Evolutionary conservation across 1,140 invertebrate species (phyloP).

Genomic region (Cotesia chilonis): DNA sequence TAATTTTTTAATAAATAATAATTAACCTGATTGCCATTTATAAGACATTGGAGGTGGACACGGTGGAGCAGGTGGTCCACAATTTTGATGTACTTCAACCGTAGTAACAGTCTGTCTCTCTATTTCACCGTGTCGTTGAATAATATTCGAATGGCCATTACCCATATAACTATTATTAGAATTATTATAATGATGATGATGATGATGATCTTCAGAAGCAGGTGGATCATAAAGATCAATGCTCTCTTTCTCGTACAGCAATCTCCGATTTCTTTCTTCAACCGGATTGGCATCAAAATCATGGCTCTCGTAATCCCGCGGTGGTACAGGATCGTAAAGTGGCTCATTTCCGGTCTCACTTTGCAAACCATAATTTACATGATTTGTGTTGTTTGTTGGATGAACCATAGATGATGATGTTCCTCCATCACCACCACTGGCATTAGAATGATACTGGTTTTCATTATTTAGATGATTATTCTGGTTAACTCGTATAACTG

Average conservation of each 20-base stretch:
- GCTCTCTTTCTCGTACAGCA: slow-evolving; percentile 56
- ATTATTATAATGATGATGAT: no score
- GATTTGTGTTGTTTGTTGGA: slow-evolving; percentile 42
- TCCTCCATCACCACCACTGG: neutral
- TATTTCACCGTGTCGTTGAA: slow-evolving; percentile 48
- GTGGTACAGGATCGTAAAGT: slow-evolving; percentile 61
- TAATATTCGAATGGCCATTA: slow-evolving; percentile 38
- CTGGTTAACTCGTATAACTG: slow-evolving; percentile 62
- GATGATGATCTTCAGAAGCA: slow-evolving; percentile 6
- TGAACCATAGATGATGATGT: slow-evolving; percentile 1
- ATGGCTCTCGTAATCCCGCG: slow-evolving; percentile 61
- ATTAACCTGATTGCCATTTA: slow-evolving; percentile 60
- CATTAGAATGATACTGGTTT: slow-evolving; percentile 46
- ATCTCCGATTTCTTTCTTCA: slow-evolving; percentile 58
- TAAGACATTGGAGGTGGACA: slow-evolving; percentile 57
- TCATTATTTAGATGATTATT: slow-evolving; percentile 42
- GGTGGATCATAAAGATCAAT: slow-evolving; percentile 48
- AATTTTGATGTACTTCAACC: slow-evolving; percentile 61
- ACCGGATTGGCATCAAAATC: slow-evolving; percentile 62
- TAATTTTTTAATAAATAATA: slow-evolving; percentile 5
- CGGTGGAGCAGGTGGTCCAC: slow-evolving; percentile 59
- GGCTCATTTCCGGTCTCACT: slow-evolving; percentile 58
- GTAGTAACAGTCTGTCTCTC: slow-evolving; percentile 61
- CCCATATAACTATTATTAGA: slow-evolving; percentile 48
- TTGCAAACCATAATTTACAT: slow-evolving; percentile 46